Percentiles rank a stretch among this genome's conserved stretches.
Conservation (phyloP, 1,140 invertebrate genomes). For the Apis cerana region DNA sequence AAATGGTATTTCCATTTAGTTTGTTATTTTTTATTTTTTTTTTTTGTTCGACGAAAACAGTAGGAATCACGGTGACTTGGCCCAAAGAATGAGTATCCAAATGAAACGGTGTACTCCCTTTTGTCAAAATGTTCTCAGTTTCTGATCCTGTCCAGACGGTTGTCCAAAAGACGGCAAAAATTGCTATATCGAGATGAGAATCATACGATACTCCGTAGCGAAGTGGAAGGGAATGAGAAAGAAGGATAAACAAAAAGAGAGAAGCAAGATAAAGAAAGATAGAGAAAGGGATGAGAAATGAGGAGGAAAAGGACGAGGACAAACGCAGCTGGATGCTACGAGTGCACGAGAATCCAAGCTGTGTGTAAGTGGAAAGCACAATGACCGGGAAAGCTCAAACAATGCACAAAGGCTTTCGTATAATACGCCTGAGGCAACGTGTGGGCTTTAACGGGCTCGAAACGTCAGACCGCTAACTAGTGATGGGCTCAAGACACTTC, state of each 20-base stretch:
- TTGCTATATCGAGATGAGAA: conserved; percentile 22
- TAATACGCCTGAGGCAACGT: conserved; percentile 70
- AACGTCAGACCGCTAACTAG: conserved; percentile 48
- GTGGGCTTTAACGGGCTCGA: conserved; percentile 59
- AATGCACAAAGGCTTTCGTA: conserved; percentile 75
- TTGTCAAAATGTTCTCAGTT: neutral
- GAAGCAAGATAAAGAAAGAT: neutral
- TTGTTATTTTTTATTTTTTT: neutral
- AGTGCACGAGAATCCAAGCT: conserved; percentile 68
- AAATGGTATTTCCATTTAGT: neutral
- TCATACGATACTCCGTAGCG: neutral
- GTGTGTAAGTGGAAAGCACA: conserved; percentile 72
- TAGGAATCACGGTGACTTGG: neutral
- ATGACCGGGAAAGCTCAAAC: conserved; percentile 75
- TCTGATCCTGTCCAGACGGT: neutral
- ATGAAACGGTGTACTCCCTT: neutral
- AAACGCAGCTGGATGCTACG: conserved; percentile 61
- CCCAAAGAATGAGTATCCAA: neutral
- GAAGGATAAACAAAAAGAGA: neutral
- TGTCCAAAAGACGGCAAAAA: conserved; percentile 13
- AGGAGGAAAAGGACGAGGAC: conserved; percentile 39
- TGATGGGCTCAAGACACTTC: conserved; percentile 20
- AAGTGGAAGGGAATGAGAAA: neutral
- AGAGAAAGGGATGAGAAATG: neutral
- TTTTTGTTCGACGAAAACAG: neutral